Evolutionary conservation across 2,113 vertebrate genomes (phyloP).

Genomic region (Antechinus stuartii): DNA sequence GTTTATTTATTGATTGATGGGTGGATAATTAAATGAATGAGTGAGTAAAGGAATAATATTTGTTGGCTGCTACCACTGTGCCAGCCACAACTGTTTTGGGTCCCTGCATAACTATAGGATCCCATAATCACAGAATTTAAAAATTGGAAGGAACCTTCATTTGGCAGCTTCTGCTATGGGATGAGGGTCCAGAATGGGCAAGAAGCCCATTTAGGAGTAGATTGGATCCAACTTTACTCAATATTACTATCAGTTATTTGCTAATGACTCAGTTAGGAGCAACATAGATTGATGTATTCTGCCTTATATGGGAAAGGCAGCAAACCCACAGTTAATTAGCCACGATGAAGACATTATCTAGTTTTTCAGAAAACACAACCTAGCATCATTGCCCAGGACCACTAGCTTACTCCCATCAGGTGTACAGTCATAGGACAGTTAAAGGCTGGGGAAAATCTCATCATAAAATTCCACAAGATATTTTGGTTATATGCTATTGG

Average conservation of each 20-base stretch:
- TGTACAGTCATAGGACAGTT: slow-evolving; percentile 95
- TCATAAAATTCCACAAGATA: neutral
- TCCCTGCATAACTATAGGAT: neutral
- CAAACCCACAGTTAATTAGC: slow-evolving; percentile 90
- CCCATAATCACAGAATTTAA: neutral
- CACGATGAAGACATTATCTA: slow-evolving; percentile 92
- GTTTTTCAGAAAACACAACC: slow-evolving; percentile 89
- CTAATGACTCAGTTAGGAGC: slow-evolving; percentile 92
- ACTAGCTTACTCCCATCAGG: slow-evolving; percentile 94
- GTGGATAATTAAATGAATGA: neutral
- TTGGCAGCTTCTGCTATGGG: slow-evolving; percentile 86
- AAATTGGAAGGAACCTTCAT: neutral
- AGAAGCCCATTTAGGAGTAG: slow-evolving; percentile 95
- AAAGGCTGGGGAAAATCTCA: slow-evolving; percentile 81
- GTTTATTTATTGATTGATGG: neutral
- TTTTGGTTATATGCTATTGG: neutral
- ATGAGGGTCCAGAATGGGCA: slow-evolving; percentile 92
- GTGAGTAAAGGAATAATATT: neutral
- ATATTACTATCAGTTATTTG: slow-evolving; percentile 95
- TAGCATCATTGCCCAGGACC: slow-evolving; percentile 96
- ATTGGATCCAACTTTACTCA: slow-evolving; percentile 95
- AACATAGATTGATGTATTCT: slow-evolving; percentile 94
- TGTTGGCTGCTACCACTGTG: neutral
- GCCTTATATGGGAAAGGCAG: slow-evolving; percentile 96
- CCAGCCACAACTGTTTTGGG: neutral